Evolutionary conservation across 2,888 invertebrate species (phyloP).

Genomic region (Eudemis profundana): DNA sequence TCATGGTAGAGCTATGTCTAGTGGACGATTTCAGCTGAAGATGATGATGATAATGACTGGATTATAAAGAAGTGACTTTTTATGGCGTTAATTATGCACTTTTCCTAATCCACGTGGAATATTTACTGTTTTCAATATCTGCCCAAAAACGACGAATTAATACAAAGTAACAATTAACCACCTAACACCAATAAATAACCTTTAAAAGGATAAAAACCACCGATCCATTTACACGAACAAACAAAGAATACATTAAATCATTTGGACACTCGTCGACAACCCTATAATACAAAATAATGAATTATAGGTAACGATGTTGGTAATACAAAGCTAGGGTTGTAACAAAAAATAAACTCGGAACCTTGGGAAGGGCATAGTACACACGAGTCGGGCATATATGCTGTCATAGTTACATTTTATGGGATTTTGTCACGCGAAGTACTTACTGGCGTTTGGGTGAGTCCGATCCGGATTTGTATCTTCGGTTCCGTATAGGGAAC

Average conservation of each 20-base stretch:
- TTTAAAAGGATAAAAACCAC: conserved; percentile 19
- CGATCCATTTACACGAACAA: conserved; percentile 31
- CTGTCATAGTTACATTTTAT: conserved; percentile 40
- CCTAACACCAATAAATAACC: conserved; percentile 27
- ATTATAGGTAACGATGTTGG: conserved; percentile 33
- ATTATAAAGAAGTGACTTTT: too few relatives aligned
- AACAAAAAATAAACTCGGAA: conserved; percentile 26
- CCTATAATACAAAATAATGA: conserved; percentile 42
- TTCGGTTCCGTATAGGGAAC: conserved; percentile 26
- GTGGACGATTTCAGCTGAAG: too few relatives aligned
- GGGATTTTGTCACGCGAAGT: conserved; percentile 40
- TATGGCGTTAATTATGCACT: too few relatives aligned
- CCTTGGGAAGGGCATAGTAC: conserved; percentile 36
- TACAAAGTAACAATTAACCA: conserved; percentile 7
- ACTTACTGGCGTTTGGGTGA: conserved; percentile 30
- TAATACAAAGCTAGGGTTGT: conserved; percentile 33
- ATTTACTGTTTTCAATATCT: not conserved
- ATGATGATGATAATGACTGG: too few relatives aligned
- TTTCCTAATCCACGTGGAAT: too few relatives aligned
- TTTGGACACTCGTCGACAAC: conserved; percentile 33
- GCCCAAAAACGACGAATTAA: conserved; percentile 1
- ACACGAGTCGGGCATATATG: conserved; percentile 42
- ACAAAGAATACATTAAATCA: conserved; percentile 43
- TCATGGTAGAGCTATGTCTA: too few relatives aligned
- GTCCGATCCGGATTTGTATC: not conserved